Conservation (phyloP, 2,888 invertebrate species). For the Eucera pruinosa region DNA sequence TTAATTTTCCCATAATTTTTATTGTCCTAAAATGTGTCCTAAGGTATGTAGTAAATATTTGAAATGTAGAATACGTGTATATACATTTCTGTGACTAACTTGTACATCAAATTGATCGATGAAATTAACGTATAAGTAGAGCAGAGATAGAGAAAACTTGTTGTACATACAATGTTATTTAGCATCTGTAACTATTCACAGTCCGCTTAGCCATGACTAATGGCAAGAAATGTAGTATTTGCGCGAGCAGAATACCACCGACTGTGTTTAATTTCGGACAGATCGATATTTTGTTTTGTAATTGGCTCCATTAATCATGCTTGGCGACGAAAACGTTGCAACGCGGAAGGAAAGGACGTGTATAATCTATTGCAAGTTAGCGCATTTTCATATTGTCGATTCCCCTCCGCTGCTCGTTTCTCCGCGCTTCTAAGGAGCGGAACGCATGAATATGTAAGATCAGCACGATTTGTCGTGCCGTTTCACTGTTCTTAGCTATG, state of each 20-base stretch:
- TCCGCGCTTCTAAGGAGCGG: not conserved
- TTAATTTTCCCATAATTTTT: no score
- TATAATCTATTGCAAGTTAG: slow-evolving; percentile 28
- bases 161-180: no score
- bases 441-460: slow-evolving; percentile 35
- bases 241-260: not conserved
- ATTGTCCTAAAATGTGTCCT: no score
- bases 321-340: slow-evolving; percentile 8
- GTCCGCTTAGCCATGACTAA: no score
- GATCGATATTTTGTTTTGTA: slow-evolving; percentile 28
- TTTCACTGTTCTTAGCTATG: slow-evolving; percentile 3
- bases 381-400: slow-evolving; percentile 19
- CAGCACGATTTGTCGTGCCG: not conserved
- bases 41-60: no score
- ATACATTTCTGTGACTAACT: no score
- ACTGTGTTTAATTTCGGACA: not conserved
- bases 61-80: no score
- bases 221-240: no score
- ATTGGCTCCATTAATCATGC: slow-evolving; percentile 30
- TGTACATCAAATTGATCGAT: no score
- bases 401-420: not conserved
- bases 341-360: slow-evolving; percentile 3
- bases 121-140: no score
- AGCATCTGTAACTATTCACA: no score
- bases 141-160: no score